Base-by-base conservation (phyloP, 2,113 vertebrate species). In the Tauraco erythrolophus region DNA sequence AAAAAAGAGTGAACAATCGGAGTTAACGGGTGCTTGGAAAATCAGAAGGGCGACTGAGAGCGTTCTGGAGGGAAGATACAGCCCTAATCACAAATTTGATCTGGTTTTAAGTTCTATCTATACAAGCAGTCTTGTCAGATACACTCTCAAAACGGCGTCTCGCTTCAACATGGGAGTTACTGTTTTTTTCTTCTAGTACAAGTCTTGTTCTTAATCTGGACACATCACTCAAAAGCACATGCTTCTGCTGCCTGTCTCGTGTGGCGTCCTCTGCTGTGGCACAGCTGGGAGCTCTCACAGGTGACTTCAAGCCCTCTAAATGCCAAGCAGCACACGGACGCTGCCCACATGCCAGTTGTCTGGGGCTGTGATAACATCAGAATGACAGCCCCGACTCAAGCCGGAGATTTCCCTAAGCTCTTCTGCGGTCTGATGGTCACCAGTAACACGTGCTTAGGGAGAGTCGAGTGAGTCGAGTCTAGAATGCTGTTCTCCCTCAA, bases 311-410 rank as follows among this genome's bases (percentile, higher is more conserved):
- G 54, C 41, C 61, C 45, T 28, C 19, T 46, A 22, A 46, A 48
- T 43, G 57, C 43, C 75, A 64, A 3, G 50, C 10, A 4, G n/a
- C 50, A 16, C 4, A 11, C 30, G 68, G 23, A 15, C 3, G 1
- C 83, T 53, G 72, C 79, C 74, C 41, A 4, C 6, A 0, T 28
- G 60, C 28, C 37, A 25, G 54, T 13, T 79, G 66, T 53, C 54
- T 14, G 2, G 33, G 61, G 54, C 66, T 74, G 31, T 15, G 8
- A 8, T 28, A 31, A 8, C 23, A 7, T 0, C 11, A 45, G 35
- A 13, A 19, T 13, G 35, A 41, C 24, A 13, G 1, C 13, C 9
- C 9, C 0, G 2, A 58, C 79, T 70, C 56, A 9, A 19, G 30
- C 22, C 0, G 2, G 62, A 58, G 51, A 7, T 27, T 14, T 25